These are phyloP conservation scores for Drosophila merina DNA, from an alignment of 2,888 invertebrate genomes.

Conservation along the genomic window DNA sequence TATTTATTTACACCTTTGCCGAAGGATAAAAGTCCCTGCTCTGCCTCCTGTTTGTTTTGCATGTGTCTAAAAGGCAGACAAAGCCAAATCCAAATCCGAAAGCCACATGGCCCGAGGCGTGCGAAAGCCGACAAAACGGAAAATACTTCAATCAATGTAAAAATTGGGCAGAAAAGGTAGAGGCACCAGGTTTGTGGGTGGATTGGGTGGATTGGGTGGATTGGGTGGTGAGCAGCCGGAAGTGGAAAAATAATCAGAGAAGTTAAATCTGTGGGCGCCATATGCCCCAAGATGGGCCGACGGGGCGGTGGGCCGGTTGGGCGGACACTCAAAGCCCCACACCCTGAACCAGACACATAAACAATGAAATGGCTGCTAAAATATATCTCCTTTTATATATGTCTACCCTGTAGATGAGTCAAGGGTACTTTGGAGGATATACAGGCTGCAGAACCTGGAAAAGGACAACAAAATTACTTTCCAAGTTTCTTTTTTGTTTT, in stretches of 20 bases:
- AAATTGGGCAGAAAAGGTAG: constrained; percentile 54
- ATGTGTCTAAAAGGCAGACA: constrained; percentile 71
- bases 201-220: too few species aligned
- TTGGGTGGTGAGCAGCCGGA: constrained; percentile 43
- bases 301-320: constrained; percentile 6
- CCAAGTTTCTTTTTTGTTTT: too few species aligned
- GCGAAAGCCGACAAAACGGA: constrained; percentile 69
- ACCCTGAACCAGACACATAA: constrained; percentile 40
- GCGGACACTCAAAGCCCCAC: constrained; percentile 41
- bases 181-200: constrained; percentile 18
- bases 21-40: constrained; percentile 27
- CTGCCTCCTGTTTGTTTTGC: constrained; percentile 60
- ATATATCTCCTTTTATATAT: constrained; percentile 40
- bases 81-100: constrained; percentile 53
- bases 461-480: not conserved
- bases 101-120: constrained; percentile 74
- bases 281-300: constrained; percentile 41
- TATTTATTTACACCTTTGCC: constrained; percentile 78
- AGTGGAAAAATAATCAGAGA: constrained; percentile 74
- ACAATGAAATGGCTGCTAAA: constrained; percentile 67
- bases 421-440: constrained; percentile 5
- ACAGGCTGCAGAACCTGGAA: not conserved
- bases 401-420: constrained; percentile 27
- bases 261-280: constrained; percentile 71
- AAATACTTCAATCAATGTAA: constrained; percentile 79